phyloP scores from a whole-genome alignment of 2,888 invertebrate genomes.

The Caenorhabditis doughertyi region DNA sequence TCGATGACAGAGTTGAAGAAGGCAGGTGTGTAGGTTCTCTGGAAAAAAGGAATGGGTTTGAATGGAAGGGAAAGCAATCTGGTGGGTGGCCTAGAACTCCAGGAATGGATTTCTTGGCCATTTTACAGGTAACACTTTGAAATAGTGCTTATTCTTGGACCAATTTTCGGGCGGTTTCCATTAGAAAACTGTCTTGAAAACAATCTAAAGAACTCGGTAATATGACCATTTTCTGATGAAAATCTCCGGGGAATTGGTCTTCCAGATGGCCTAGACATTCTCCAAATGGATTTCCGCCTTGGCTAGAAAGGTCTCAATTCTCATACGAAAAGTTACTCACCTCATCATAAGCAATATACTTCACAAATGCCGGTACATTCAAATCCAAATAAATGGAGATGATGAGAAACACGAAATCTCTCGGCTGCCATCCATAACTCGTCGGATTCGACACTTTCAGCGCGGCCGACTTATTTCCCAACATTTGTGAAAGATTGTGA shows the following conservation, averaged over 20 bases:
- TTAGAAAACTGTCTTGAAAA: too few relatives aligned
- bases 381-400: constrained; percentile 91
- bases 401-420: constrained; percentile 92
- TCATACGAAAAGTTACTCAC: constrained; percentile 84
- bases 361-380: constrained; percentile 80
- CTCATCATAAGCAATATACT: constrained; percentile 95
- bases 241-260: too few relatives aligned
- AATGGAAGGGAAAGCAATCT: not conserved
- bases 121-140: too few relatives aligned
- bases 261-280: too few relatives aligned
- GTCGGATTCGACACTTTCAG: constrained; percentile 84
- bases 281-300: too few relatives aligned
- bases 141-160: not conserved
- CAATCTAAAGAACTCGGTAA: too few relatives aligned
- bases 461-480: constrained; percentile 84
- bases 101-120: too few relatives aligned
- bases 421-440: constrained; percentile 98
- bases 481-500: constrained; percentile 96
- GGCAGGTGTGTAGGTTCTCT: constrained; percentile 95
- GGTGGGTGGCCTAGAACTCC: not conserved
- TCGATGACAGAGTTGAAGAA: constrained; percentile 93
- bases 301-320: not conserved
- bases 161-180: not conserved
- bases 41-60: constrained; percentile 10
- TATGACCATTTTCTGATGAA: too few relatives aligned